Conservation (phyloP, 2,888 invertebrate species). For the Belgica antarctica region DNA sequence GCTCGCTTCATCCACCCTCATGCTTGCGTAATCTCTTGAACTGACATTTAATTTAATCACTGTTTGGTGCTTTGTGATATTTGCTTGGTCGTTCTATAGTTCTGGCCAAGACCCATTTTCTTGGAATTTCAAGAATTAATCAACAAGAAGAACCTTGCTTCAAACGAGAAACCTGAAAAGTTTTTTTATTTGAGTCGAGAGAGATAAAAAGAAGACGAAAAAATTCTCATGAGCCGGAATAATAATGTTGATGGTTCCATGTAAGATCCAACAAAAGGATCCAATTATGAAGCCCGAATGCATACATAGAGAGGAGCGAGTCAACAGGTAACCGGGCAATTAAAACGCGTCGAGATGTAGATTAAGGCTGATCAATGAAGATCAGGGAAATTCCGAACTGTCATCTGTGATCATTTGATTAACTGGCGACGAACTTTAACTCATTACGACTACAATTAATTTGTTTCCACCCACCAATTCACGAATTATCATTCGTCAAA, state of each 20-base stretch:
- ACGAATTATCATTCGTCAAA: too few species aligned
- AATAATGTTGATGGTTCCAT: neutral
- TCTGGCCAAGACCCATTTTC: slow-evolving; percentile 31
- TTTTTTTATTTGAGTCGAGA: neutral
- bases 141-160: slow-evolving; percentile 21
- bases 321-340: neutral
- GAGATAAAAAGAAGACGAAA: slow-evolving; percentile 4
- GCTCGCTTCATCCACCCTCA: neutral
- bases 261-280: neutral
- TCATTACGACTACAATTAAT: too few species aligned
- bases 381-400: too few species aligned
- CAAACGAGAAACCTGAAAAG: neutral
- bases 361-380: too few species aligned
- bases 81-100: neutral
- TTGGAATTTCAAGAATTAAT: slow-evolving; percentile 27
- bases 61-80: neutral
- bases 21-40: neutral
- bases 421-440: too few species aligned
- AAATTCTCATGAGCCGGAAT: slow-evolving; percentile 7
- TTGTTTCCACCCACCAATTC: too few species aligned
- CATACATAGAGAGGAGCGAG: too few species aligned
- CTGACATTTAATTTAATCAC: neutral
- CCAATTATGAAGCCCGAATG: slow-evolving; percentile 1
- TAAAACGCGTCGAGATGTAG: too few species aligned
- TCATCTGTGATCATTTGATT: too few species aligned